Evolutionary conservation across 1,140 invertebrate species (phyloP), one percentile per base, ranked within the genome.

Genomic region (Helicorthomorpha holstii): DNA sequence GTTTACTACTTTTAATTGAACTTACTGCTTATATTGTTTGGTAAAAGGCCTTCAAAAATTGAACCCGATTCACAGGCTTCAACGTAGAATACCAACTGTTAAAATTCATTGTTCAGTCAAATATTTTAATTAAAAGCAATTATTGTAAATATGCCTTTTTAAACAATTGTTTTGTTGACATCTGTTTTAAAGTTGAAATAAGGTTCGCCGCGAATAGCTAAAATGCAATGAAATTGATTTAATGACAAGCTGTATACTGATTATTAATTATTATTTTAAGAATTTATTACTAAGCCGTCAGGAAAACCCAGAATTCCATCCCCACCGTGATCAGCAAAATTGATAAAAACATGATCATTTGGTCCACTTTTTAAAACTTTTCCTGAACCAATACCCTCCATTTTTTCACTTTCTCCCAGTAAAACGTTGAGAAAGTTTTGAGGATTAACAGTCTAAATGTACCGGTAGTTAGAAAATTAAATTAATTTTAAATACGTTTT

Each of bases 11-110:
- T n/a, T n/a, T n/a, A 63, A 77, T 75, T 68, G 61, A 75, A 73
- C 49, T 73, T 69, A 57, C 76, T 34, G 29, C 16, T 16, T 16
- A 34, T 65, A 24, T 68, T 61, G 1, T 71, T 65, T 22, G 79
- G 64, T n/a, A 77, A 57, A n/a, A n/a, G n/a, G 41, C 69, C 64
- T 41, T 75, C 63, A 64, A 81, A 81, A 75, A 81, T 80, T 1
- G 78, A 79, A 4, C 79, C 79, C 43, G 75, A 76, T 61, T 80
- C 74, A 65, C 78, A 81, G 14, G 79, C 75, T 63, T 81, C 79
- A 51, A 81, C 60, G 63, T 81, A 81, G 47, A 81, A 64, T 10
- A 78, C 69, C 64, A 79, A 59, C 74, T 77, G 59, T n/a, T n/a
- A n/a, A n/a, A n/a, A n/a, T n/a, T n/a, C n/a, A 34, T 34, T 34